These are phyloP conservation scores for Symphodus melops DNA, from an alignment of 2,113 vertebrate genomes.

Conservation along the genomic window DNA sequence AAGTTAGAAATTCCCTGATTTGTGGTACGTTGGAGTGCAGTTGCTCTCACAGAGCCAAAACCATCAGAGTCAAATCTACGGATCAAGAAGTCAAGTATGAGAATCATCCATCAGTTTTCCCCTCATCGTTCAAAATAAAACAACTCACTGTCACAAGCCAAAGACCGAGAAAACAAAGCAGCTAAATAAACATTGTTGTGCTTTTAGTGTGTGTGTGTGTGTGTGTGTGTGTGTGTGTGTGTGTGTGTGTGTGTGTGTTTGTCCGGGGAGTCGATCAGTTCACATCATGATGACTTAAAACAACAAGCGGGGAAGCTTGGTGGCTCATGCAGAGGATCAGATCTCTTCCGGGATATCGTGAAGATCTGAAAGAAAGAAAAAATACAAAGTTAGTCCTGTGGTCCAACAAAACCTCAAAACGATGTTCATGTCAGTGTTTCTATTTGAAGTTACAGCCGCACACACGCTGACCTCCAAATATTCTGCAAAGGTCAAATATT, in stretches of 20 bases:
- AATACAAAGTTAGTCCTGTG: not conserved
- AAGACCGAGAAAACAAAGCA: constrained; percentile 44
- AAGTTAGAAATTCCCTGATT: not conserved
- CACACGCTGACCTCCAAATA: no score
- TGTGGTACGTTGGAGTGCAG: not conserved
- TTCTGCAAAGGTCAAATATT: no score
- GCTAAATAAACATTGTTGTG: constrained; percentile 21
- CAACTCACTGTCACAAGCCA: constrained; percentile 28
- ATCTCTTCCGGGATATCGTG: constrained; percentile 90
- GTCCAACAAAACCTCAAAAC: no score
- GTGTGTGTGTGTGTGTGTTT: no score
- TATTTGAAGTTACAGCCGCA: no score
- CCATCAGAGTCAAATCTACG: not conserved
- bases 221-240: no score
- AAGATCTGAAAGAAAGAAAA: constrained; percentile 82
- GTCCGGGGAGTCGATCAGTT: not conserved
- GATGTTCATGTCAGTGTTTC: no score
- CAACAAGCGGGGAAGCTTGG: not conserved
- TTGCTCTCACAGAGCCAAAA: not conserved
- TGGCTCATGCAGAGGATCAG: constrained; percentile 66
- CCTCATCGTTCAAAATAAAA: constrained; percentile 29
- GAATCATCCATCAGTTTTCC: not conserved
- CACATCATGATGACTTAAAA: not conserved
- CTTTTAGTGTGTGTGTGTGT: not conserved
- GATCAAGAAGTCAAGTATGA: not conserved